phyloP scores from a whole-genome alignment of 2,888 invertebrate species.

The Loripinus fragilis region DNA sequence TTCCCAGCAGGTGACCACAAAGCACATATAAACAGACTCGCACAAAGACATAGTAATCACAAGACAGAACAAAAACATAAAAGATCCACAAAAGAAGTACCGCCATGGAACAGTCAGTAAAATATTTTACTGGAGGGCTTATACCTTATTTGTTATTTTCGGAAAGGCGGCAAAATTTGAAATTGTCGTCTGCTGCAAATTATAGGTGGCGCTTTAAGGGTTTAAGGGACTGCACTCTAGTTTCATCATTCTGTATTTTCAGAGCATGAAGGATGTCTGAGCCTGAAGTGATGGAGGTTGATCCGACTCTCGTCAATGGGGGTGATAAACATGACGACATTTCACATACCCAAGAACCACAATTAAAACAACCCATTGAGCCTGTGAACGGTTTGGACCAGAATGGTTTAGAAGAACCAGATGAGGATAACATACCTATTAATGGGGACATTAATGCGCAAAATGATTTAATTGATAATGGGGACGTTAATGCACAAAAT shows the following conservation, averaged over 20 bases:
- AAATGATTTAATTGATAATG: constrained; percentile 27
- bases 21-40: too few species aligned
- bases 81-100: too few species aligned
- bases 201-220: too few species aligned
- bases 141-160: too few species aligned
- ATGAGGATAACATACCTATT: constrained; percentile 25
- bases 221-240: too few species aligned
- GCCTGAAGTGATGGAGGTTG: constrained; percentile 45
- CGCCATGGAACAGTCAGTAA: too few species aligned
- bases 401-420: constrained; percentile 36
- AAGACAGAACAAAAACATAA: too few species aligned
- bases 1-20: too few species aligned
- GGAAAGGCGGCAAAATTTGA: too few species aligned
- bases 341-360: not conserved
- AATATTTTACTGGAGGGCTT: too few species aligned
- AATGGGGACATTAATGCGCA: constrained; percentile 52
- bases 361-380: constrained; percentile 3
- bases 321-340: constrained; percentile 12
- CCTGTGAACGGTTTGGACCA: constrained; percentile 28
- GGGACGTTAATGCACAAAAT: constrained; percentile 13
- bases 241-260: constrained; percentile 25
- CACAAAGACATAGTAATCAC: too few species aligned
- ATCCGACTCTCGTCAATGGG: constrained; percentile 37
- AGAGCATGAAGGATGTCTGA: constrained; percentile 54
- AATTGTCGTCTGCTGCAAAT: too few species aligned